Percentiles rank a stretch among this genome's conserved stretches.
phyloP scores from a whole-genome alignment of 37 sponge, comb jelly and placozoan genomes.

The Agelas oroides region DNA sequence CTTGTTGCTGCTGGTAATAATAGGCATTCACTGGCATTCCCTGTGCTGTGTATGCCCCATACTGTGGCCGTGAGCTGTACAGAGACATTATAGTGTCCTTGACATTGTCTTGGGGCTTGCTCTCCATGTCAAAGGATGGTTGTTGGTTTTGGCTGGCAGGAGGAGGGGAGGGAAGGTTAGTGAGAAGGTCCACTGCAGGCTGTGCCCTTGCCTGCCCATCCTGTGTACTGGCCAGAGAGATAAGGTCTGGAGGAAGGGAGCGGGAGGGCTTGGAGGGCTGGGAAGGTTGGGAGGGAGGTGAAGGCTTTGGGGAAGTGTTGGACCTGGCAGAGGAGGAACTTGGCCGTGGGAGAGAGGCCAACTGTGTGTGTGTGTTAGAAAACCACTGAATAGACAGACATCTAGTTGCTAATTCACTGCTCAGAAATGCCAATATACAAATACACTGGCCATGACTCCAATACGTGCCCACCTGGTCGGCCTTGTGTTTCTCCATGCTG shows the following conservation, averaged over 20 bases:
- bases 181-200: not conserved
- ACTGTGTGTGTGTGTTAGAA: too few relatives aligned
- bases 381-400: too few relatives aligned
- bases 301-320: not conserved
- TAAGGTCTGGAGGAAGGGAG: not conserved
- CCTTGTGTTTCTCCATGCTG: not conserved
- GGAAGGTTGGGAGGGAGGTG: constrained; percentile 3
- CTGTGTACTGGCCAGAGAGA: not conserved
- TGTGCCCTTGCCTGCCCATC: not conserved
- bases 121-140: not conserved
- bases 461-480: not conserved
- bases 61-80: constrained; percentile 49
- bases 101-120: not conserved
- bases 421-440: too few relatives aligned
- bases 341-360: not conserved
- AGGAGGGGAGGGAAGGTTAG: not conserved
- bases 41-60: constrained; percentile 51
- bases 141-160: not conserved
- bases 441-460: too few relatives aligned
- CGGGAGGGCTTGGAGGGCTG: not conserved
- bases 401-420: too few relatives aligned
- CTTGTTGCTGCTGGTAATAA: constrained; percentile 65
- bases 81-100: constrained; percentile 82
- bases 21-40: constrained; percentile 50
- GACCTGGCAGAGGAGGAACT: not conserved